These are phyloP conservation scores for Campylomormyrus tamandua DNA, from an alignment of 2,113 vertebrate species.

Conservation along the genomic window DNA sequence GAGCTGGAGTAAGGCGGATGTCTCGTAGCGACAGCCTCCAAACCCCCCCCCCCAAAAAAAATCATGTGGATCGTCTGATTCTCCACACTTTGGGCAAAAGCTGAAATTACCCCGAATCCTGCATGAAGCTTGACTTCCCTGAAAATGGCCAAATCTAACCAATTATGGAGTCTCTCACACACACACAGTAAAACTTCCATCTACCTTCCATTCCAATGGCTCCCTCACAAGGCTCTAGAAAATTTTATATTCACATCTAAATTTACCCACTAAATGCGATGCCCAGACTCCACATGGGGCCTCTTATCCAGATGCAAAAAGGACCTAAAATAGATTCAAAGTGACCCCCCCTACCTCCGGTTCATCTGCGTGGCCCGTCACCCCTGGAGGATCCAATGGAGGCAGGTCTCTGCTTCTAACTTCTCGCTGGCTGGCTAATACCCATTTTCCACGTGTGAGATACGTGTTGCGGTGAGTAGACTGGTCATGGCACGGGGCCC, in stretches of 20 bases:
- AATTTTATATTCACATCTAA: background rate
- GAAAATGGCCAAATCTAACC: background rate
- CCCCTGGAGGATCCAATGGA: background rate
- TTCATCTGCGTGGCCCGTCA: background rate
- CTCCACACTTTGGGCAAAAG: background rate
- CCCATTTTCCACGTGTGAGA: background rate
- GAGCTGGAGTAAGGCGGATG: background rate
- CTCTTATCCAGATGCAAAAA: background rate
- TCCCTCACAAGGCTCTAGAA: background rate
- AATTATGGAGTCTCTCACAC: background rate
- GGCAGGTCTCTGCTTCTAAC: background rate
- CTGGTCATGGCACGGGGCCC: background rate
- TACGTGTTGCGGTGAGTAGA: background rate
- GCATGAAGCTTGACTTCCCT: background rate
- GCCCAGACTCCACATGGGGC: background rate
- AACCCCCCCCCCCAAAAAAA: background rate
- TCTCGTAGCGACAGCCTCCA: background rate
- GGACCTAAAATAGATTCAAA: background rate
- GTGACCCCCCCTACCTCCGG: background rate
- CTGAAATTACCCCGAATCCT: background rate
- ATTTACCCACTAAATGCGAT: background rate
- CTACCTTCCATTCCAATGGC: background rate
- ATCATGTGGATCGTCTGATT: background rate
- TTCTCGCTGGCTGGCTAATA: background rate
- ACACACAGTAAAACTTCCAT: background rate